Percentiles rank a stretch among this genome's conserved stretches.
phyloP scores from a whole-genome alignment of 2,888 invertebrate genomes.

The Nysson spinosus region DNA sequence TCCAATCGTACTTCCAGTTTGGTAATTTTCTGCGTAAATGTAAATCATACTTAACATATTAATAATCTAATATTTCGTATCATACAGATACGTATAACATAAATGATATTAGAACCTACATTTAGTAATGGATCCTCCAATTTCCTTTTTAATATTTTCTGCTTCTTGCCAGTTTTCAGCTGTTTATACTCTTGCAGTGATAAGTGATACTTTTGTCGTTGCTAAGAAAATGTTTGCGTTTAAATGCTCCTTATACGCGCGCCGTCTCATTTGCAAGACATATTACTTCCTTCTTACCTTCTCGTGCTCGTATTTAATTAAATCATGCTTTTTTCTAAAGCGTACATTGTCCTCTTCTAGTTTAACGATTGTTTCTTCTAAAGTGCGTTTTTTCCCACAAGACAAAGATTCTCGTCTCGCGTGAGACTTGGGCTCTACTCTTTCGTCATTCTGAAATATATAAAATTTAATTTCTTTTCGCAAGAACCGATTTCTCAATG shows the following conservation, averaged over 20 bases:
- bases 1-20: conserved; percentile 90
- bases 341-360: conserved; percentile 71
- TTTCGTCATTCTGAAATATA: conserved; percentile 67
- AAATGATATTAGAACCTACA: conserved; percentile 75
- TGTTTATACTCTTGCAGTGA: conserved; percentile 71
- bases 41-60: neutral
- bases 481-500: neutral
- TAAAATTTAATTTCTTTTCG: neutral
- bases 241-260: neutral
- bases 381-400: conserved; percentile 62
- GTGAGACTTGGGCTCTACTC: conserved; percentile 60
- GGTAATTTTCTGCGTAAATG: conserved; percentile 75
- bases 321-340: conserved; percentile 83
- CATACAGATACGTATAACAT: neutral
- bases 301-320: conserved; percentile 84
- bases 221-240: conserved; percentile 45
- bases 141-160: conserved; percentile 71
- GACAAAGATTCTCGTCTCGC: conserved; percentile 64
- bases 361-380: conserved; percentile 64
- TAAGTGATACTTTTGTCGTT: conserved; percentile 68
- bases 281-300: conserved; percentile 75
- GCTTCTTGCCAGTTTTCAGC: conserved; percentile 65
- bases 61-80: too few species aligned
- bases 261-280: neutral
- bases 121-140: conserved; percentile 82